A percentile compares a stretch with the other conserved stretches of the same genome.
Evolutionary conservation across 2,113 vertebrate species (phyloP).

Genomic region (Hemiscyllium ocellatum): DNA sequence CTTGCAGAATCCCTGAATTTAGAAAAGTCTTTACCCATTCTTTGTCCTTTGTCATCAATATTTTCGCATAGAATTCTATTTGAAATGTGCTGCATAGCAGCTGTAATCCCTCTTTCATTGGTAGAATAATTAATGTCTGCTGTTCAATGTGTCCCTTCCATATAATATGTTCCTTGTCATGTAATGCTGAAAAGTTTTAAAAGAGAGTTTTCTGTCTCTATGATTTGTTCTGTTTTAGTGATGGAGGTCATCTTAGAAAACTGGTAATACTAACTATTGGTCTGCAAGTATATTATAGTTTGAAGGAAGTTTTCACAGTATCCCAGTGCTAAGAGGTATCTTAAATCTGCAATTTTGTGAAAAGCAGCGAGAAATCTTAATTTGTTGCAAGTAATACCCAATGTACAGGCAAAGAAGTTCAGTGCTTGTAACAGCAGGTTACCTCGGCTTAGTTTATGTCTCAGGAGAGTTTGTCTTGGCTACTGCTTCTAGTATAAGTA

Average conservation of each 20-base stretch:
- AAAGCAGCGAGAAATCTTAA: background rate
- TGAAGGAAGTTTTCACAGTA: background rate
- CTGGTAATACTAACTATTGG: background rate
- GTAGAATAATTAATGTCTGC: background rate
- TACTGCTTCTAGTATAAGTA: background rate
- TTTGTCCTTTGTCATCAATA: background rate
- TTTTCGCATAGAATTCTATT: background rate
- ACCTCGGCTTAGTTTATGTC: background rate
- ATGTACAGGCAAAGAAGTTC: background rate
- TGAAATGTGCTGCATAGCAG: background rate
- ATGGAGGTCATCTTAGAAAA: slow-evolving; percentile 33
- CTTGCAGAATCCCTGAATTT: background rate
- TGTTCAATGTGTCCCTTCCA: background rate
- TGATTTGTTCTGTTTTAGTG: slow-evolving; percentile 41
- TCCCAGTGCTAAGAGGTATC: background rate
- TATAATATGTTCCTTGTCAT: background rate
- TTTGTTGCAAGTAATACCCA: background rate
- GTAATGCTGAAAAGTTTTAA: slow-evolving; percentile 18
- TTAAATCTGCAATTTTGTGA: background rate
- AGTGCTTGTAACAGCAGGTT: background rate
- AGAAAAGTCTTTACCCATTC: background rate
- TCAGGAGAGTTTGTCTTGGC: background rate
- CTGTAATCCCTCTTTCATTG: background rate
- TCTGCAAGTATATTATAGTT: background rate
- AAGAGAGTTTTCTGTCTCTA: slow-evolving; percentile 25